Evolutionary conservation across 2,888 invertebrate species (phyloP).

Genomic region (Ennomos fuscantarius): DNA sequence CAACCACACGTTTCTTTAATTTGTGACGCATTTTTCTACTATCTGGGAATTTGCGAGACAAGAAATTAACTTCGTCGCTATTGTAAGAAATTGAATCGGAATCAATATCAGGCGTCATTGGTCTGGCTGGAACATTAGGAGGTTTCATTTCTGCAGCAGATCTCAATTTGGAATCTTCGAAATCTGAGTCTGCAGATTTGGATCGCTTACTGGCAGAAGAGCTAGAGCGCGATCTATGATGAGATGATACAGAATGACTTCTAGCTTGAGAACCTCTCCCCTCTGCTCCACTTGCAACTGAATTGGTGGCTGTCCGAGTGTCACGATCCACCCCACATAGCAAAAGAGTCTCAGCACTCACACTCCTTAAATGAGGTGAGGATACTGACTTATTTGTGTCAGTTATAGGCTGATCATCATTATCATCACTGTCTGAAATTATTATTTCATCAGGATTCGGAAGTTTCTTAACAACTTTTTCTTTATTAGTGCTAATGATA

Average conservation of each 20-base stretch:
- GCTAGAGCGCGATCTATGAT: constrained; percentile 60
- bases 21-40: constrained; percentile 60
- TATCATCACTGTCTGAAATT: constrained; percentile 67
- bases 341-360: constrained; percentile 69
- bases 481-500: constrained; percentile 25
- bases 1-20: constrained; percentile 53
- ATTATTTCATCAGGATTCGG: constrained; percentile 76
- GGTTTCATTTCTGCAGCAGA: constrained; percentile 35
- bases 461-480: constrained; percentile 46
- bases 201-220: constrained; percentile 69
- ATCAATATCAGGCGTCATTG: constrained; percentile 60
- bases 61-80: constrained; percentile 75
- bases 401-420: constrained; percentile 38
- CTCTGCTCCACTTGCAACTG: constrained; percentile 44
- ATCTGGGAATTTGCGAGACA: constrained; percentile 70
- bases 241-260: constrained; percentile 57
- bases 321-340: constrained; percentile 54
- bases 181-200: constrained; percentile 67
- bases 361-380: constrained; percentile 53
- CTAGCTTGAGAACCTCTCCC: constrained; percentile 54
- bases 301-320: constrained; percentile 47
- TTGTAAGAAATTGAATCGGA: constrained; percentile 74
- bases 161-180: constrained; percentile 52
- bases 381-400: constrained; percentile 37
- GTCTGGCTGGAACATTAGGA: constrained; percentile 31